phyloP scores from a whole-genome alignment of 1,140 invertebrate species.

The Drosophila nigrodunni region DNA sequence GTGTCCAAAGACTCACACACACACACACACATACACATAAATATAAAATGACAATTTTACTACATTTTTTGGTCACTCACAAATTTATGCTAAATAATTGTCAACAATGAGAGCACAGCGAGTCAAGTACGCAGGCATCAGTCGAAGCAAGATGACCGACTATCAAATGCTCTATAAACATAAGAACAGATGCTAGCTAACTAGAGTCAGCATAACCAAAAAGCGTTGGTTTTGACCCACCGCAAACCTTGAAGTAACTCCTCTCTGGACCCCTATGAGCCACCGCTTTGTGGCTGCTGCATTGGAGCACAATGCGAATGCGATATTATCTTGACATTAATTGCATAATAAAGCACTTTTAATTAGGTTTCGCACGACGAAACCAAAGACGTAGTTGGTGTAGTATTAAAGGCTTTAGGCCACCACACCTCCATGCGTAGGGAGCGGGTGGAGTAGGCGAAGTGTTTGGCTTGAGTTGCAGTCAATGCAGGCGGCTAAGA shows the following conservation, averaged over 20 bases:
- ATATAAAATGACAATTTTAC: conserved; percentile 40
- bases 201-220: not conserved
- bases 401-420: not conserved
- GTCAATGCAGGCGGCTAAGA: conserved; percentile 18
- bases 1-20: not conserved
- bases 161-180: too few relatives aligned
- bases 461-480: conserved; percentile 26
- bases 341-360: conserved; percentile 83
- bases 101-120: conserved; percentile 48
- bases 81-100: conserved; percentile 72
- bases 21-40: not conserved
- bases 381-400: conserved; percentile 6
- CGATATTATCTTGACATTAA: conserved; percentile 77
- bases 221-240: conserved; percentile 42
- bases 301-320: conserved; percentile 51
- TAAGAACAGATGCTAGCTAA: too few relatives aligned
- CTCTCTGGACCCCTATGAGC: too few relatives aligned
- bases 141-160: too few relatives aligned
- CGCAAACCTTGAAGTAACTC: conserved; percentile 11
- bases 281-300: conserved; percentile 9
- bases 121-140: not conserved
- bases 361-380: conserved; percentile 72
- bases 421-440: not conserved
- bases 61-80: conserved; percentile 49
- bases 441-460: not conserved